Evolutionary conservation across 1,140 invertebrate genomes (phyloP), one percentile per base, ranked within the genome.

Genomic region (Cardiocondyla obscurior): DNA sequence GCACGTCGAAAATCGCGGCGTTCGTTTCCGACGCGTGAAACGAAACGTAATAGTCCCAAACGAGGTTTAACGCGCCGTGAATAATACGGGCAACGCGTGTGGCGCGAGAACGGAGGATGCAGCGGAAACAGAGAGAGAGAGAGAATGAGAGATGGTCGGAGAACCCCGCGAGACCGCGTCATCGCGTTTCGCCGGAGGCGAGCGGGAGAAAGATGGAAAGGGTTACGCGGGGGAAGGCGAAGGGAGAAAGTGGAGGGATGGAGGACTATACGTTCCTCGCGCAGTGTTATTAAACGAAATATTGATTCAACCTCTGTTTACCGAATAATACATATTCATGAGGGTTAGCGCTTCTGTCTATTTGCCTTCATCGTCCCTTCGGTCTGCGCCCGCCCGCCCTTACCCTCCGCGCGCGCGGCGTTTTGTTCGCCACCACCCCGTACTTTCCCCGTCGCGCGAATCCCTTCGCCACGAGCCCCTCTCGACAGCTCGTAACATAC

Each of bases 231-330:
- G 81, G 53, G 79, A 36, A 46, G 49, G 53, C 42, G 42, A 60
- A 30, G 49, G 49, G 58, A 39, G 58, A 58, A 19, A 60, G 19
- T 51, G 4, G 57, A 55, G 49, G 28, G 69, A 65, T 55, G 79
- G 49, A 82, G 79, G 60, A 51, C 62, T 82, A 69, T 74, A 64
- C 79, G 69, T 81, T 85, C 82, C 79, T 69, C 86, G 82, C 85
- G 87, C 88, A 85, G 90, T 92, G 90, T 94, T 94, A 94, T 94
- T 94, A 94, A 94, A 94, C 92, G 93, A 93, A 94, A 94, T 94
- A 94, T 94, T 94, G 93, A 94, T 94, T 94, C 92, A 93, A 93
- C 90, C 92, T 92, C 92, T 94, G 92, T 93, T 94, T 94, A 93
- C 93, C 87, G 87, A 93, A 90, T 93, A 93, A 94, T 94, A 92